Evolutionary conservation across 2,888 invertebrate species (phyloP).

Genomic region (Campopleginae sp.): DNA sequence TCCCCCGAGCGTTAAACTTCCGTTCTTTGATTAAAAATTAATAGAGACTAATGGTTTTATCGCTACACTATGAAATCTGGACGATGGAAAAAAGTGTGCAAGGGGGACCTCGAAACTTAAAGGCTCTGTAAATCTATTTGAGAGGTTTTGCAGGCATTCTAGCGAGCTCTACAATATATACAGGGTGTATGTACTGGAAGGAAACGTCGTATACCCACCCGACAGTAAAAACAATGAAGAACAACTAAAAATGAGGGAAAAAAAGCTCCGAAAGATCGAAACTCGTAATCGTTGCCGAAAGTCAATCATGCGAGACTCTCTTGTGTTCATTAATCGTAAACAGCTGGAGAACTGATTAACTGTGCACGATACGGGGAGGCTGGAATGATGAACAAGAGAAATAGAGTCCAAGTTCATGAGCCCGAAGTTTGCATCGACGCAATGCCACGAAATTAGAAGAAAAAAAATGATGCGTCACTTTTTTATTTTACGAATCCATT

Average conservation of each 20-base stretch:
- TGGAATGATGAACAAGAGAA: background rate
- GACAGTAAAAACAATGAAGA: background rate
- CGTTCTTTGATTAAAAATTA: slow-evolving; percentile 78
- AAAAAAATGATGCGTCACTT: no score
- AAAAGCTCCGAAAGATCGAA: slow-evolving; percentile 17
- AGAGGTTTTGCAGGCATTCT: background rate
- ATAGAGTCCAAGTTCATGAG: slow-evolving; percentile 55
- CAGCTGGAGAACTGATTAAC: background rate
- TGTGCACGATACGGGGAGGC: background rate
- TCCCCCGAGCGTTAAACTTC: slow-evolving; percentile 73
- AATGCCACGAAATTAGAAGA: no score
- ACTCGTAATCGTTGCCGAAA: background rate
- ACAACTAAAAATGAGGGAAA: slow-evolving; percentile 36
- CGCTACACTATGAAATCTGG: slow-evolving; percentile 76
- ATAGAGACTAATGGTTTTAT: slow-evolving; percentile 81
- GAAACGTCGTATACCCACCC: background rate
- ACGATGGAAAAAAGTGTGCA: slow-evolving; percentile 55
- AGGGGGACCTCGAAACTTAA: slow-evolving; percentile 64
- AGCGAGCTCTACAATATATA: background rate
- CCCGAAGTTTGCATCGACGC: slow-evolving; percentile 2
- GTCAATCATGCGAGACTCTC: slow-evolving; percentile 21
- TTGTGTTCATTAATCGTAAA: background rate
- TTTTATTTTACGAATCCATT: no score
- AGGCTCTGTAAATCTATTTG: slow-evolving; percentile 24
- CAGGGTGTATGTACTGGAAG: background rate